Evolutionary conservation across 2,797 vertebrate species (phyloP), one percentile per base, ranked within the genome.

Genomic region (Schizopygopsis malacanthus): DNA sequence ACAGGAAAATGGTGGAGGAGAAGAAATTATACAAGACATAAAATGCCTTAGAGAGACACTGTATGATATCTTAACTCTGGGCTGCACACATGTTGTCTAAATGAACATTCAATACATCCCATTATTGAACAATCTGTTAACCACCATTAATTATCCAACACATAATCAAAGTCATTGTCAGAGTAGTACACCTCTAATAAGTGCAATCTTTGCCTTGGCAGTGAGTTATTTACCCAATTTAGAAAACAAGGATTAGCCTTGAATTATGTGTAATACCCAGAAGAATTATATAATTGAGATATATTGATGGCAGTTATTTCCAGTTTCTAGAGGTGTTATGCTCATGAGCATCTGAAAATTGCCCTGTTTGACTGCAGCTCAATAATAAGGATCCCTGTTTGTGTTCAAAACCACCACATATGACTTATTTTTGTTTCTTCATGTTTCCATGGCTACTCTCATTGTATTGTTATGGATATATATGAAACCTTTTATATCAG

Each of bases 241-340:
- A 95, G 93, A 94, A 93, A 94, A 93, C 90, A 93, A 91, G 95
- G 95, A 95, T 96, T 95, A 95, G 93, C 94, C 93, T 90, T 90
- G 94, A 94, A 95, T 96, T 95, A 93, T 94, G 92, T 92, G 92
- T 41, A 77, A 56, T 39, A 39, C 33, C 33, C 12, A 56, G 18
- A 6, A 76, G 93, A 95, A 95, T 95, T 95, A 94, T 95, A 93
- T 56, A 92, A 94, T 90, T 70, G 85, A 90, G 93, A 95, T 95
- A 96, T 95, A 95, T 37, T 67, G 6, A 67, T 37, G 33, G 90
- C 91, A 91, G 90, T 93, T 93, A 95, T 94, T 95, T 94, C 92
- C 93, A 94, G 94, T 95, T 95, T 95, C 88, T 90, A 93, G 94
- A 93, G 92, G 92, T 94, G 92, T 93, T 91, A 84, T 77, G 94